phyloP scores from a whole-genome alignment of 2,797 vertebrate genomes.

The Poeciliopsis turneri region DNA sequence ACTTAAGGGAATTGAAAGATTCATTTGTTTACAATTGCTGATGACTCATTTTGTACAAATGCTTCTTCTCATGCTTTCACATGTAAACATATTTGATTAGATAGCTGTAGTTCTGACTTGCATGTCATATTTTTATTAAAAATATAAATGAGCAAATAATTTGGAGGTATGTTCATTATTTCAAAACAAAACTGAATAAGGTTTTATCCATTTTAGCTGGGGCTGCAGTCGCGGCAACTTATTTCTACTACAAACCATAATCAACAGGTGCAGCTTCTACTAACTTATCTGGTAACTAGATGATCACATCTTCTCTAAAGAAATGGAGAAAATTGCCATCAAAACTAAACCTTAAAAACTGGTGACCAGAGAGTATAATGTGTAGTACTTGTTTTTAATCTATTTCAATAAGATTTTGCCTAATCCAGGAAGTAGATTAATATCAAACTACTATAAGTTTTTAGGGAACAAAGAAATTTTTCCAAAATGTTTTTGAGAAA shows the following conservation, averaged over 20 bases:
- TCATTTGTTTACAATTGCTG: constrained; percentile 67
- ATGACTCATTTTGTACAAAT: constrained; percentile 30
- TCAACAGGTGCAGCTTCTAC: background rate
- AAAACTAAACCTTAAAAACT: background rate
- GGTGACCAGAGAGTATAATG: background rate
- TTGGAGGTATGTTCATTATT: constrained; percentile 15
- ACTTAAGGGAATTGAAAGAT: constrained; percentile 41
- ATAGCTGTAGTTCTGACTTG: constrained; percentile 54
- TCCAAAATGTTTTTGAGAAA: background rate
- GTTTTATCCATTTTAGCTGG: no score
- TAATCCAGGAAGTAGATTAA: background rate
- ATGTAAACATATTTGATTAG: constrained; percentile 7
- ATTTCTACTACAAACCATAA: background rate
- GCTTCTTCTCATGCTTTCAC: constrained; percentile 24
- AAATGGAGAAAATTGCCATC: background rate
- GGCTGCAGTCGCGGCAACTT: background rate
- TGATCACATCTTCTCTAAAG: background rate
- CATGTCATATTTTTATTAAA: constrained; percentile 39
- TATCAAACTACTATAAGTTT: background rate
- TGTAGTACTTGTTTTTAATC: background rate
- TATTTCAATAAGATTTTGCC: background rate
- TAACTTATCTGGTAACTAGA: background rate
- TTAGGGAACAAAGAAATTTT: background rate
- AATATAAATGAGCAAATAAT: constrained; percentile 51
- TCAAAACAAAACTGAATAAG: background rate